Base-by-base conservation (phyloP, 2,113 vertebrate genomes). In the Amblyopsis rosae region DNA sequence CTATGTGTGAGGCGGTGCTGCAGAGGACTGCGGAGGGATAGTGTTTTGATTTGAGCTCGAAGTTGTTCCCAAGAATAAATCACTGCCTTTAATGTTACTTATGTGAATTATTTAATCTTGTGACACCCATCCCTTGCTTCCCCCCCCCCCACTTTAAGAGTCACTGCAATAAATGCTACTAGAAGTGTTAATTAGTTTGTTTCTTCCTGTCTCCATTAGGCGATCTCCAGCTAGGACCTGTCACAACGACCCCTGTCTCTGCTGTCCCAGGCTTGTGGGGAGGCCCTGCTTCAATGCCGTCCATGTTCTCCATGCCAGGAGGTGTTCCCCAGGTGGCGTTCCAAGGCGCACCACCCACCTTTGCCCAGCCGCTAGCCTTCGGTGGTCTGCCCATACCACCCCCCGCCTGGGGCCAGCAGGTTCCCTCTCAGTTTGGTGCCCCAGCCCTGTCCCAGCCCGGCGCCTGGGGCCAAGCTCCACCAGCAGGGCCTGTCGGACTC, bases 391-490 rank as follows among this genome's bases (percentile, higher is more conserved):
- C 92, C 19, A 69, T 89, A 48, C 70, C 89, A 15, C 88, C 86
- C 1, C 49, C 90, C 45, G 78, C 68, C 60, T 99, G 98, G 98
- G 93, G 83, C 41, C 94, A 93, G 2, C 84, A 80, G 62, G 50
- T 92, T 57, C 59, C 89, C 0, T 7, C 91, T 13, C 85, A 92
- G n/a, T 94, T 94, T 64, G 70, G 75, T 46, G 41, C 58, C 4
- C 41, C 92, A 3, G 35, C 86, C 62, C 11, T 87, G 0, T 9
- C 93, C 56, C 92, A 93, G 47, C 51, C 91, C 12, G 65, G 70
- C 45, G 50, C 85, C n/a, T 97, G 95, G 96, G 70, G 86, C 54
- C 91, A 91, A 10, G 58, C 91, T 65, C 50, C 86, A 3, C 53
- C 75, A 3, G 59, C 87, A 13, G 69, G 69, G 1, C 15, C 87